Evolutionary conservation across 2,888 invertebrate species (phyloP).

Genomic region (Pollenia labialis): DNA sequence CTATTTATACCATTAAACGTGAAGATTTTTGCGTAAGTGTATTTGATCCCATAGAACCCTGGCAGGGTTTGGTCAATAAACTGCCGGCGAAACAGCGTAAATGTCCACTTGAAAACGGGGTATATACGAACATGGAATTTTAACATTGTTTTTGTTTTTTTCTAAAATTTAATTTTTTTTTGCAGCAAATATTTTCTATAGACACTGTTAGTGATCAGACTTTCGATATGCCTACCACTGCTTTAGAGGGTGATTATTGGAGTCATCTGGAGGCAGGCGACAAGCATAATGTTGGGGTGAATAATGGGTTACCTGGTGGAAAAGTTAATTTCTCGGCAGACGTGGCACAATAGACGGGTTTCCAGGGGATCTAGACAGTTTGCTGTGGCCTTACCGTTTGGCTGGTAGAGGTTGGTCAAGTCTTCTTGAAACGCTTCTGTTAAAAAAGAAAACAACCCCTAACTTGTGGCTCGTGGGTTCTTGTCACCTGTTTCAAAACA

Average conservation of each 20-base stretch:
- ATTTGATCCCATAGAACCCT: neutral
- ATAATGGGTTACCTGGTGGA: too few relatives aligned
- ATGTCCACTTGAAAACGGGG: constrained; percentile 21
- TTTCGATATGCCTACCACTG: neutral
- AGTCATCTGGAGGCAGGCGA: neutral
- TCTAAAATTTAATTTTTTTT: neutral
- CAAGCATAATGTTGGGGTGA: too few relatives aligned
- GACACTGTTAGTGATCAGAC: neutral
- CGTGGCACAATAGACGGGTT: too few relatives aligned
- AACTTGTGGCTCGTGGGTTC: too few relatives aligned
- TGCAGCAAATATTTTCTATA: constrained; percentile 13
- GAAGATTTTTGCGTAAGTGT: neutral
- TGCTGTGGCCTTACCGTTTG: too few relatives aligned
- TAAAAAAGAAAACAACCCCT: too few relatives aligned
- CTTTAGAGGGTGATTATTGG: constrained; percentile 1
- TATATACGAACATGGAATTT: neutral
- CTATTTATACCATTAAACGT: constrained; percentile 5
- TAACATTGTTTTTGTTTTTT: neutral
- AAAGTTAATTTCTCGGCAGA: too few relatives aligned
- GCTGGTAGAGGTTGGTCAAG: too few relatives aligned
- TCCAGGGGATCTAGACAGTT: too few relatives aligned
- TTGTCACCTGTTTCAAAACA: too few relatives aligned
- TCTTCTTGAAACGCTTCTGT: too few relatives aligned
- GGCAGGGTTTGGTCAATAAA: neutral
- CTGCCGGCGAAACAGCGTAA: neutral